These are phyloP conservation scores for Crioceris asparagi DNA, from an alignment of 2,888 invertebrate genomes.

Conservation along the genomic window DNA sequence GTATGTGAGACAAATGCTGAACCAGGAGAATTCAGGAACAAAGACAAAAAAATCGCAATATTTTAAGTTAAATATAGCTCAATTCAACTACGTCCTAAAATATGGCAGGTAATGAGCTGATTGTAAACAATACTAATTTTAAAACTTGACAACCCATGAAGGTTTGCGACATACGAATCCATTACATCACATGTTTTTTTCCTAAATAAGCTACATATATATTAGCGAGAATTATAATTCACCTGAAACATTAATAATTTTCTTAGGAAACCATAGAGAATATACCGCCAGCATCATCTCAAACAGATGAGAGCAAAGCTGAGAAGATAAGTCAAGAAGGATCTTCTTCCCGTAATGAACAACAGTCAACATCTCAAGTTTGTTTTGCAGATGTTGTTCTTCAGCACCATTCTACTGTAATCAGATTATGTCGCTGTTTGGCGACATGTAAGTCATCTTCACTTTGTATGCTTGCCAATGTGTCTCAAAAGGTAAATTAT, in stretches of 20 bases:
- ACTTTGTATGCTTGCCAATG: slow-evolving; percentile 50
- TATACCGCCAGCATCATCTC: slow-evolving; percentile 40
- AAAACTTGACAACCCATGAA: too few relatives aligned
- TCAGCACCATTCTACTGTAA: slow-evolving; percentile 71
- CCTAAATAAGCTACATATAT: too few relatives aligned
- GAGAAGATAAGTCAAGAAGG: slow-evolving; percentile 44
- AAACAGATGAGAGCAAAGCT: slow-evolving; percentile 81
- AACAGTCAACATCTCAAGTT: slow-evolving; percentile 30
- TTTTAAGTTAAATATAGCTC: too few relatives aligned
- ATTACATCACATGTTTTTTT: too few relatives aligned
- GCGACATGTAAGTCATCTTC: slow-evolving; percentile 65
- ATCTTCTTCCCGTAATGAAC: neutral
- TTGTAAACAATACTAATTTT: too few relatives aligned
- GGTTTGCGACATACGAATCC: too few relatives aligned
- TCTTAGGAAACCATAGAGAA: slow-evolving; percentile 38
- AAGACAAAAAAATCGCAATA: too few relatives aligned
- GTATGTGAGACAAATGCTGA: too few relatives aligned
- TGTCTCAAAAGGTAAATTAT: slow-evolving; percentile 29
- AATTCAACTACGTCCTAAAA: too few relatives aligned
- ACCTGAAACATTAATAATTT: neutral
- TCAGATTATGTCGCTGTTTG: slow-evolving; percentile 68
- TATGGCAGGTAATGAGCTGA: too few relatives aligned
- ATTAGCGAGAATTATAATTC: too few relatives aligned
- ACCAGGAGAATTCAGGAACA: too few relatives aligned
- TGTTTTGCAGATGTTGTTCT: slow-evolving; percentile 67